A percentile compares a stretch with the other conserved stretches of the same genome.
phyloP scores from a whole-genome alignment of 2,888 invertebrate species.

The Amiota communis region DNA sequence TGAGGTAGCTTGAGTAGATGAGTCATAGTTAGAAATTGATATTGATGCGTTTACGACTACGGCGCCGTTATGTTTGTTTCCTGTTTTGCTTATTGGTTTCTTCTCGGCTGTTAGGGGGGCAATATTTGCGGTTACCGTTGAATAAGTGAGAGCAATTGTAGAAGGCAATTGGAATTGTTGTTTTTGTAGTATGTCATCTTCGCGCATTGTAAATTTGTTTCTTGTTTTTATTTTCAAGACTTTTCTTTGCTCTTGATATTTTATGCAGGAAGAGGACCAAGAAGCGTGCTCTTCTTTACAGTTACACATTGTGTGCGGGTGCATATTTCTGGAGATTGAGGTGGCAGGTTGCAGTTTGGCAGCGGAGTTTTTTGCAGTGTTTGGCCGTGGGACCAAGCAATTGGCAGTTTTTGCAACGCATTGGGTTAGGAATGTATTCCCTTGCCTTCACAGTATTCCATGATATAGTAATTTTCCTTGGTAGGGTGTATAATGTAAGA shows the following conservation, averaged over 20 bases:
- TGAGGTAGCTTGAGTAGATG: background rate
- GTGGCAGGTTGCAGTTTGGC: slow-evolving; percentile 19
- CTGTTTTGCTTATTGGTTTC: background rate
- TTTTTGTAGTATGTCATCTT: background rate
- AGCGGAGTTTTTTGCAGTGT: slow-evolving; percentile 24
- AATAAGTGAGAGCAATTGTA: background rate
- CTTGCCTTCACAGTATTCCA: no score
- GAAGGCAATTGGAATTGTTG: slow-evolving; percentile 1
- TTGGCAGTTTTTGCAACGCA: slow-evolving; percentile 31
- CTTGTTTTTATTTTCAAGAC: background rate
- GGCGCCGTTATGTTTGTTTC: background rate
- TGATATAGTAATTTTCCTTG: no score
- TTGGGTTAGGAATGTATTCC: no score
- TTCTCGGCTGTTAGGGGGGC: background rate
- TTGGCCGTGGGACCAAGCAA: slow-evolving; percentile 30
- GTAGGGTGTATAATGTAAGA: no score
- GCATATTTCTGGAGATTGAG: slow-evolving; percentile 16
- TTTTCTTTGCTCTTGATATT: slow-evolving; percentile 9
- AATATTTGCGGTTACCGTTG: background rate
- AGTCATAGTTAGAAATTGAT: background rate
- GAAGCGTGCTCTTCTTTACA: slow-evolving; percentile 27
- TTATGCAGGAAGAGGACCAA: background rate
- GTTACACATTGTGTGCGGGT: slow-evolving; percentile 24
- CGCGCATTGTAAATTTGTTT: slow-evolving; percentile 6
- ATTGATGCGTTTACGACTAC: background rate